Evolutionary conservation across 2,888 invertebrate species (phyloP), one percentile per base, ranked within the genome.

Genomic region (Eupithecia pulchellata): DNA sequence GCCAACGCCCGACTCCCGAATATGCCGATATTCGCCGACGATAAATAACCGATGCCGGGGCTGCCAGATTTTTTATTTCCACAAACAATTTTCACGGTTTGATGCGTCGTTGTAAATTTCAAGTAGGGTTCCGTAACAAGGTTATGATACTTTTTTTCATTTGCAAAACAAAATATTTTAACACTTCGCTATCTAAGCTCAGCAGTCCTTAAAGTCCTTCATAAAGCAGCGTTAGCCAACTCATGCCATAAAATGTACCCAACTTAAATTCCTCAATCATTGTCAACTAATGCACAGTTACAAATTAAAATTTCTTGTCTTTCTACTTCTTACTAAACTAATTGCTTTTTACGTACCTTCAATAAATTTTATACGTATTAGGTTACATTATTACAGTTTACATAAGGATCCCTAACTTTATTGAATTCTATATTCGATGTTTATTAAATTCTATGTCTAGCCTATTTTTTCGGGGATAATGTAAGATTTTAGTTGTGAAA

Each of bases 11-110:
- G 64, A 76, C 72, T 80, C 74, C 76, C 73, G 77, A 82, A 82
- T 81, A 80, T 82, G 81, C 79, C 83, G 78, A 82, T 80, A 82
- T 82, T 72, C 76, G 47, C 76, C 67, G 73, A 67, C 68, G 67
- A 80, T 82, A 78, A 82, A 80, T 82, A 79, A 82, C 78, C 75
- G 71, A 69, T 63, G 76, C 52, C 57, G 11, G 75, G 76, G 77
- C 76, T 79, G 78, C 80, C 73, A 79, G 72, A 73, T 75, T 76
- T 77, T 78, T 75, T 76, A 76, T 76, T 71, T 78, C 70, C 76
- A 79, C 80, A 80, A 82, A 81, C 79, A 77, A 79, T 81, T 81
- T 82, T 81, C 77, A 73, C 63, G 70, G 61, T 68, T 75, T 75
- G 69, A 74, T 76, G 75, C 69, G 66, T 72, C 69, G 64, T 72